Evolutionary conservation across 2,797 vertebrate species (phyloP), one percentile per base, ranked within the genome.

Genomic region (Chloroceryle inda): DNA sequence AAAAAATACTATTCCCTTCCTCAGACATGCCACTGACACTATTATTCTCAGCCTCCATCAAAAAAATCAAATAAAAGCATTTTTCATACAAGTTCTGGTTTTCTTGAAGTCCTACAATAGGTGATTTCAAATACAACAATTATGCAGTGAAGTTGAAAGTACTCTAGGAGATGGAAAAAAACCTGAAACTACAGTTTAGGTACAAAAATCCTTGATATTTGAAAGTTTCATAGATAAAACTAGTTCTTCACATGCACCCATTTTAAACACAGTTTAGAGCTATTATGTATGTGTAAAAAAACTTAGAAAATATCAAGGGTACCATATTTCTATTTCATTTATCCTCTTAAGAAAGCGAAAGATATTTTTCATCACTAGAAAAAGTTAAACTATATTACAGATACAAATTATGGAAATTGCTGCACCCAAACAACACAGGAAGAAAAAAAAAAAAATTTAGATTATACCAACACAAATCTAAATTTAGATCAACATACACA

Each of bases 101-200:
- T 94, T 84, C 74, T 91, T 72, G 67, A 87, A 85, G 38, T 50
- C 67, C 72, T 94, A 88, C 85, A 74, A 31, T 40, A 89, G 85
- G 75, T 71, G 75, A 83, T 71, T 94, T 91, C 68, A 94, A 89
- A 92, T 71, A 85, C 68, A 82, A 85, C 68, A 82, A 80, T 89
- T 94, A 94, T 8, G 56, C 75, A 89, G 56, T 22, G 29, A 95
- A 49, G 85, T 91, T 94, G 92, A 95, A 97, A 97, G 94, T 85
- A 95, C 45, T 92, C 79, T 11, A 79, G 78, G 56, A 91, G 44
- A 89, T n/a, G 53, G 55, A 77, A 94, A 93, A 91, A 94, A 79
- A 8, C 37, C 14, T 63, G 81, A 56, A 95, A 73, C 73, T 81
- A 53, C n/a, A 24, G 38, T 87, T 96, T 76, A 94, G 79, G 78